Base-by-base conservation (phyloP, 2,888 invertebrate genomes). In the Bellardia bayeri region DNA sequence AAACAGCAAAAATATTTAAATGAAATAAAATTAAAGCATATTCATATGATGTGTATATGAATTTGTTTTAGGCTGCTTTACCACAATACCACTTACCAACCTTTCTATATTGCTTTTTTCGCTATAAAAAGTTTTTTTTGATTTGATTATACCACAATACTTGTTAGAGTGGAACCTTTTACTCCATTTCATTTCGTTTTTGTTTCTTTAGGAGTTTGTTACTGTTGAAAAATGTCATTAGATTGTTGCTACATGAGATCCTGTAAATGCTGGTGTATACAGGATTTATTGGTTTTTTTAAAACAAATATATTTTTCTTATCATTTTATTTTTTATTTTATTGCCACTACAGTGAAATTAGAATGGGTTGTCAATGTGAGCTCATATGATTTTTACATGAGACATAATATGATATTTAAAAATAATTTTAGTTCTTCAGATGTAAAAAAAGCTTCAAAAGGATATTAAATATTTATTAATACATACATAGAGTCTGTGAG, bases 261-360 rank as follows among this genome's bases (percentile, higher is more conserved):
- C n/a, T 56, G 8, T 16, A 23, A 51, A 51, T 14, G 14, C 16
- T 6, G 6, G 2, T 56, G 23, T 16, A 56, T 56, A 8, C 16
- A 75, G 11, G 49, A 49, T 40, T 75, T 75, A 63, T 49, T 51
- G 64, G 23, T 37, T 30, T 54, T 76, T 42, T 64, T 54, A 51
- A 76, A 76, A 54, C 16, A 4, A 2, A 42, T 42, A 54, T n/a
- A 45, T 37, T 23, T 23, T 16, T 61, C 11, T 78, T 66, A 78
- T 66, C 49, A 37, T 37, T 37, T 37, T 4, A 2, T 33, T 33
- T 33, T 33, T 37, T 37, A 37, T 66, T 30, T 78, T 78, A 78
- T 56, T 78, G 23, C 76, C 54, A 11, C 76, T 42, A n/a, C 3
- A 66, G 14, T 42, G 42, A 40, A 78, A 40, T 54, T 14, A 76